phyloP scores from a whole-genome alignment of 92 coral and sea anemone species.

The Epizoanthus stellaris region DNA sequence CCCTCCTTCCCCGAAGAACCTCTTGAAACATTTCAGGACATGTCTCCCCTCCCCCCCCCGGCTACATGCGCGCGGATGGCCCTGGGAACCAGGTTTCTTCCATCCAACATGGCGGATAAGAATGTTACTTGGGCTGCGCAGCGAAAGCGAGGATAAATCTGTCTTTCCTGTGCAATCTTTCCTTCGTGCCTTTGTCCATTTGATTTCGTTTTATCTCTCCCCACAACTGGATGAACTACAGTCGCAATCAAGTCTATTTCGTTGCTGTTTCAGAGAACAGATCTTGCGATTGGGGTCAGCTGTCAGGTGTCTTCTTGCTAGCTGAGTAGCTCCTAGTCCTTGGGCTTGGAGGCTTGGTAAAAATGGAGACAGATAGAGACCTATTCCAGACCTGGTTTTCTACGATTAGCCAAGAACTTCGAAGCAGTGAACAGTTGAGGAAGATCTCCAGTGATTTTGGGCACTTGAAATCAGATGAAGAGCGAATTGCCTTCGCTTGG shows the following conservation, averaged over 20 bases:
- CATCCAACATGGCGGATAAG: conserved; percentile 2
- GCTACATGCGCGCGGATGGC: no score
- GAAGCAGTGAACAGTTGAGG: conserved; percentile 57
- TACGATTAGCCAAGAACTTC: conserved; percentile 65
- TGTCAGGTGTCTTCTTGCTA: no score
- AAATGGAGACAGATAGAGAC: background rate
- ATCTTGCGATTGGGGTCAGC: background rate
- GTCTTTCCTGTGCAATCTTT: background rate
- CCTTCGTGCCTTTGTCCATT: background rate
- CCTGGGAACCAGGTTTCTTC: background rate
- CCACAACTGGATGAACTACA: background rate
- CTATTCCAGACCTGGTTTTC: conserved; percentile 69
- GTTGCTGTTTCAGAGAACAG: conserved; percentile 2
- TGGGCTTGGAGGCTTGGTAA: no score
- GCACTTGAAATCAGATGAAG: conserved; percentile 70
- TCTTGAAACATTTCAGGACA: no score
- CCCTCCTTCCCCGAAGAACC: no score
- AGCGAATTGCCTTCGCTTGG: conserved; percentile 74
- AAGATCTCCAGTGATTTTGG: conserved; percentile 78
- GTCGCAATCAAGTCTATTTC: background rate
- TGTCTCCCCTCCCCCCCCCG: no score
- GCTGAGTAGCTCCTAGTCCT: background rate
- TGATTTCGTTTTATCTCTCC: no score
- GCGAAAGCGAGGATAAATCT: background rate
- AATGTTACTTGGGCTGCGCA: background rate